Conservation (phyloP, 2,797 vertebrate species). For the Mastacembelus armatus region DNA sequence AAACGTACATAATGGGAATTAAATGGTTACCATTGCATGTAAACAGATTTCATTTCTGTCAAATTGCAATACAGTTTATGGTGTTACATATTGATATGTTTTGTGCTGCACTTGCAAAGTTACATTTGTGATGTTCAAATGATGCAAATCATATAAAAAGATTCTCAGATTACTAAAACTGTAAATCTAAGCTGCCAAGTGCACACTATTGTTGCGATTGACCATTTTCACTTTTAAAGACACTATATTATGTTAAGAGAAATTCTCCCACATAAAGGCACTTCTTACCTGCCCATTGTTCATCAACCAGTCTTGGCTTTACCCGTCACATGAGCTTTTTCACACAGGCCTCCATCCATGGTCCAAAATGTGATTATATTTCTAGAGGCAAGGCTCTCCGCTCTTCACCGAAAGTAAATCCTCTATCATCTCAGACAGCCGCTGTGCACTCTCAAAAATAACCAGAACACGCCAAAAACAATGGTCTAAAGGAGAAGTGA, state of each 20-base stretch:
- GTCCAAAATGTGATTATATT: conserved; percentile 54
- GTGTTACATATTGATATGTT: neutral
- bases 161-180: neutral
- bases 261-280: neutral
- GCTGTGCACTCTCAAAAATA: conserved; percentile 49
- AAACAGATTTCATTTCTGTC: neutral
- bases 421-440: conserved; percentile 70
- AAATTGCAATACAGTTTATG: neutral
- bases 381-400: conserved; percentile 56
- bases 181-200: neutral
- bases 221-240: neutral
- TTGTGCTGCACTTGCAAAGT: neutral
- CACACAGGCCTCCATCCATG: conserved; percentile 53
- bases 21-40: neutral
- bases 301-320: conserved; percentile 60
- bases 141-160: neutral
- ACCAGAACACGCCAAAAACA: conserved; percentile 34
- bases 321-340: conserved; percentile 57
- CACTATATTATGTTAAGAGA: neutral
- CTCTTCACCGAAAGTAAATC: conserved; percentile 60
- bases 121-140: neutral
- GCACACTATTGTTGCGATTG: conserved; percentile 1
- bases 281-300: conserved; percentile 76
- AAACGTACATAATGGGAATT: too few relatives aligned
- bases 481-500: conserved; percentile 9